A percentile compares a stretch with the other conserved stretches of the same genome.
Evolutionary conservation across 2,888 invertebrate species (phyloP).

Genomic region (Mactromeris polynyma): DNA sequence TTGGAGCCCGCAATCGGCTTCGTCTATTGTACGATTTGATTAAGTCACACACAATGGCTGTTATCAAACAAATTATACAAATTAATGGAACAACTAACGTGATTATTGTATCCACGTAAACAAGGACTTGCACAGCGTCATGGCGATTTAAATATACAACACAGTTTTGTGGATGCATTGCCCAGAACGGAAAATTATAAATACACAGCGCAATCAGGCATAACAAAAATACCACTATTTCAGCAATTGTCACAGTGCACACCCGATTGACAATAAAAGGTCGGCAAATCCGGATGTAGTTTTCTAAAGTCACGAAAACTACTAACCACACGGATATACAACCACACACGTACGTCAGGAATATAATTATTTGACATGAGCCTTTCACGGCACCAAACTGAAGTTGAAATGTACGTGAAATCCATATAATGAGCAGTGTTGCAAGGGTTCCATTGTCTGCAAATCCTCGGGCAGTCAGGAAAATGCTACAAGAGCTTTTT

Average conservation of each 20-base stretch:
- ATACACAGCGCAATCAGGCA: conserved; percentile 63
- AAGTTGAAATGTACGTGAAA: conserved; percentile 83
- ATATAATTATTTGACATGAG: conserved; percentile 92
- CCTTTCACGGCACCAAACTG: conserved; percentile 84
- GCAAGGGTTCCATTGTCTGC: conserved; percentile 93
- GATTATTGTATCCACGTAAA: conserved; percentile 68
- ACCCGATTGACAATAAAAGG: conserved; percentile 89
- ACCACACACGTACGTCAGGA: conserved; percentile 88
- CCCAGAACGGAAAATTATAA: conserved; percentile 79
- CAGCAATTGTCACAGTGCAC: conserved; percentile 74
- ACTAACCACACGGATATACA: conserved; percentile 89
- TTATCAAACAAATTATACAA: conserved; percentile 39
- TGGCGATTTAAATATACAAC: conserved; percentile 27
- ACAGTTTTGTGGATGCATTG: conserved; percentile 69
- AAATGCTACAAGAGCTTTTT: conserved; percentile 92
- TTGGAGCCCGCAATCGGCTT: conserved; percentile 47
- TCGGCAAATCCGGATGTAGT: conserved; percentile 93
- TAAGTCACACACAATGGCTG: conserved; percentile 58
- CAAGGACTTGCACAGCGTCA: conserved; percentile 63
- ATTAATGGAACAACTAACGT: conserved; percentile 55
- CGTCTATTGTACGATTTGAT: conserved; percentile 62
- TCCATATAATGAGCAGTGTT: conserved; percentile 89
- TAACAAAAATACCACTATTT: conserved; percentile 62
- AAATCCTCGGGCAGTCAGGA: conserved; percentile 92
- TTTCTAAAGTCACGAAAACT: conserved; percentile 94